Evolutionary conservation across 1,140 invertebrate species (phyloP).

Genomic region (Antheraea pernyi): DNA sequence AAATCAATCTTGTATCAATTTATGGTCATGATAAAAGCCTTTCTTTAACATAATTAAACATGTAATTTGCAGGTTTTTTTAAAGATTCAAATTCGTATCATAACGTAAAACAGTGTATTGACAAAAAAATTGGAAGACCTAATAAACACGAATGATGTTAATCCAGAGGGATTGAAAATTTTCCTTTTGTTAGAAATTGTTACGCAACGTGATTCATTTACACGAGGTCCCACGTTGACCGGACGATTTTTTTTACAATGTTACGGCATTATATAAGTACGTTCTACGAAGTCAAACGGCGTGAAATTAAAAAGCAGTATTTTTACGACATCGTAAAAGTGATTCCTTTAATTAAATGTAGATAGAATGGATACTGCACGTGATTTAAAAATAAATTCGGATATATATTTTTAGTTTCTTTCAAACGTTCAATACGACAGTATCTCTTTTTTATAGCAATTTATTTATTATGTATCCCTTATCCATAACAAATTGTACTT

Average conservation of each 20-base stretch:
- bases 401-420: background rate
- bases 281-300: slow-evolving; percentile 1
- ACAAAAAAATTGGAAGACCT: background rate
- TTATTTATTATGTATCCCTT: background rate
- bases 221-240: background rate
- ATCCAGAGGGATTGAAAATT: slow-evolving; percentile 1
- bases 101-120: background rate
- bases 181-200: slow-evolving; percentile 3
- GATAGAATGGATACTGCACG: background rate
- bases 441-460: background rate
- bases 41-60: no score
- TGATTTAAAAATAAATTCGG: background rate
- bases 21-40: no score
- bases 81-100: background rate
- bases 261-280: slow-evolving; percentile 3
- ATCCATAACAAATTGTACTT: no score
- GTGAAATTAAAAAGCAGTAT: slow-evolving; percentile 9
- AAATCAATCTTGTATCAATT: no score
- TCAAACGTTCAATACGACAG: background rate
- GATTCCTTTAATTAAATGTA: slow-evolving; percentile 9
- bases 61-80: no score
- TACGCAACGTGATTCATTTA: slow-evolving; percentile 5
- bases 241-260: slow-evolving; percentile 1
- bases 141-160: slow-evolving; percentile 3
- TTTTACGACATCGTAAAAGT: slow-evolving; percentile 11